A percentile compares a stretch with the other conserved stretches of the same genome.
These are phyloP conservation scores for Netelia fuscicornis DNA, from an alignment of 2,888 invertebrate genomes.

Conservation along the genomic window DNA sequence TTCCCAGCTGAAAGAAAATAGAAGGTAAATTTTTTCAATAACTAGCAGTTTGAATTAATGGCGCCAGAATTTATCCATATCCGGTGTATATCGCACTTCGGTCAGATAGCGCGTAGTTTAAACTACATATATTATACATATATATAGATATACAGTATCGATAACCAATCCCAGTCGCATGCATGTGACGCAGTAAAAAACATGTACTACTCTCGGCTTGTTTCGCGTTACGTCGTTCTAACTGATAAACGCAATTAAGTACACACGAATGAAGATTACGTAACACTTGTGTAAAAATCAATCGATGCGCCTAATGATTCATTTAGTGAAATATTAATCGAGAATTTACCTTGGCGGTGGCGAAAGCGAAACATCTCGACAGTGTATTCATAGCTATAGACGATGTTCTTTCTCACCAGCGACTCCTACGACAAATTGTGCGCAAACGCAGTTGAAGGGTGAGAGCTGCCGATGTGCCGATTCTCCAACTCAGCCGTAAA, in stretches of 20 bases:
- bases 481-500: neutral
- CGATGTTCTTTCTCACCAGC: constrained; percentile 7
- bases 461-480: neutral
- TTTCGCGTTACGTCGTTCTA: neutral
- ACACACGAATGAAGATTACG: constrained; percentile 7
- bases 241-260: constrained; percentile 3
- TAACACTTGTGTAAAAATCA: constrained; percentile 15
- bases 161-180: neutral
- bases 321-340: neutral
- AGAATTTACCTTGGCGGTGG: constrained; percentile 43
- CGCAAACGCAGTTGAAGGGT: constrained; percentile 14
- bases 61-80: neutral
- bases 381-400: constrained; percentile 33
- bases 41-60: constrained; percentile 14
- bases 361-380: constrained; percentile 43
- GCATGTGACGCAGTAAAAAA: constrained; percentile 2
- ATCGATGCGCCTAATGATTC: neutral
- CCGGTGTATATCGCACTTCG: neutral
- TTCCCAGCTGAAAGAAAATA: constrained; percentile 75
- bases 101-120: no score
- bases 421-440: constrained; percentile 28
- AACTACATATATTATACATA: neutral
- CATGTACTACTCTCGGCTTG: neutral
- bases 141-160: neutral
- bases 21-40: neutral